Conservation (phyloP, 2,797 vertebrate genomes). For the Poeciliopsis gracilis region DNA sequence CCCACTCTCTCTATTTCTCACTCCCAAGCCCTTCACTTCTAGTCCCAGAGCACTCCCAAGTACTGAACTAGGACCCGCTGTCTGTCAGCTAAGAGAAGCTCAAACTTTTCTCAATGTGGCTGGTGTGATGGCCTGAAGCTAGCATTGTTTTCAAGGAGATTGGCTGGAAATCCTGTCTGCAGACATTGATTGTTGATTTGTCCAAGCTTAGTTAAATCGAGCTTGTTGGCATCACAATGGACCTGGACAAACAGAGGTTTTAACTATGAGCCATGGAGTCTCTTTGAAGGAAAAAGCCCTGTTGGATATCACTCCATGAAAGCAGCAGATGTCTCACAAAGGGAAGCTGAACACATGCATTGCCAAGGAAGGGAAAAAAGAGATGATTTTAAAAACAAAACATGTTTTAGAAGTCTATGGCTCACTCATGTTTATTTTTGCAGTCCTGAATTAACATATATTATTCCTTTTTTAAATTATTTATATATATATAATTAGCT, state of each 20-base stretch:
- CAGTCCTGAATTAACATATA: neutral
- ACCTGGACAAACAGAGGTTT: slow-evolving; percentile 39
- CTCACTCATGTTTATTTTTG: slow-evolving; percentile 12
- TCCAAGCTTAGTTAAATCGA: slow-evolving; percentile 41
- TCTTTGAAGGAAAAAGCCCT: slow-evolving; percentile 45
- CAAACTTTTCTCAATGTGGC: slow-evolving; percentile 47
- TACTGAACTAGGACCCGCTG: slow-evolving; percentile 63
- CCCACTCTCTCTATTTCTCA: slow-evolving; percentile 27
- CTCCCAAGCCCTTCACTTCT: slow-evolving; percentile 31
- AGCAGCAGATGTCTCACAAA: slow-evolving; percentile 33
- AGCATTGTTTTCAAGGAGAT: slow-evolving; percentile 27
- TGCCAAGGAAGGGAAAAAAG: slow-evolving; percentile 17
- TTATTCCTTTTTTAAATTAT: slow-evolving; percentile 17
- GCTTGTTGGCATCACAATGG: slow-evolving; percentile 28
- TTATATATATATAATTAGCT: slow-evolving; percentile 27
- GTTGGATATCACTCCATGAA: slow-evolving; percentile 34
- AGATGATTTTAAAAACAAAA: slow-evolving; percentile 33
- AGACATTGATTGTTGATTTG: slow-evolving; percentile 42
- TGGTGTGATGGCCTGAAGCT: slow-evolving; percentile 31
- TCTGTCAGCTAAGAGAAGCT: slow-evolving; percentile 54
- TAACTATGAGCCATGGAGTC: slow-evolving; percentile 40
- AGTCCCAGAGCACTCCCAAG: slow-evolving; percentile 58
- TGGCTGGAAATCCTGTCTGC: slow-evolving; percentile 38
- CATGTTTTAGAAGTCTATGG: slow-evolving; percentile 38
- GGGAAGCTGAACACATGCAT: slow-evolving; percentile 32